A percentile compares a stretch with the other conserved stretches of the same genome.
phyloP scores from a whole-genome alignment of 2,113 vertebrate genomes.

The Miniopterus natalensis region DNA sequence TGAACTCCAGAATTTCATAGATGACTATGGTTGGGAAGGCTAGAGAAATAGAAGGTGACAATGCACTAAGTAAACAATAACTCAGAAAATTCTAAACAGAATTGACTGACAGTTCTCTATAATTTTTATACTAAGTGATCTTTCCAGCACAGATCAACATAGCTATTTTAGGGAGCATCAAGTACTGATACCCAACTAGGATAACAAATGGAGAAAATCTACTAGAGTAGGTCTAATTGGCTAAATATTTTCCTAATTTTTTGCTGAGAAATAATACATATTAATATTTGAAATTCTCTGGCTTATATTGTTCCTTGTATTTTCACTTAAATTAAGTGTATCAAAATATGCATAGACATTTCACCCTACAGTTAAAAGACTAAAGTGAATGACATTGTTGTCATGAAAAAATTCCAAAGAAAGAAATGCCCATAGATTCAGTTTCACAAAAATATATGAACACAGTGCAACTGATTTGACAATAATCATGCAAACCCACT shows the following conservation, averaged over 20 bases:
- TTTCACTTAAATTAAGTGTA: neutral
- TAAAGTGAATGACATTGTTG: neutral
- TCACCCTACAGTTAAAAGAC: neutral
- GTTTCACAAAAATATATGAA: neutral
- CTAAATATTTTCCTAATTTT: neutral
- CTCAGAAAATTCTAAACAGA: neutral
- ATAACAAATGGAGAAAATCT: constrained; percentile 17
- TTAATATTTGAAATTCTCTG: neutral
- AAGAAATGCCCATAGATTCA: neutral
- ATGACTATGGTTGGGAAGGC: neutral
- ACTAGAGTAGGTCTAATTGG: neutral
- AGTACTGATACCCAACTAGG: neutral
- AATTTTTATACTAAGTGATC: neutral
- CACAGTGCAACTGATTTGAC: neutral
- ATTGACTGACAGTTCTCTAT: neutral
- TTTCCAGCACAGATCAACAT: neutral
- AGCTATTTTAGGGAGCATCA: neutral
- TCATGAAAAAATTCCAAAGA: constrained; percentile 7
- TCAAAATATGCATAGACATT: neutral
- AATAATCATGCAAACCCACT: neutral
- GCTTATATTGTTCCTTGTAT: neutral
- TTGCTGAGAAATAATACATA: neutral
- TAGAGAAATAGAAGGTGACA: neutral
- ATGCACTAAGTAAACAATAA: neutral
- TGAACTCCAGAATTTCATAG: neutral